Evolutionary conservation across 2,113 vertebrate genomes (phyloP), one percentile per base, ranked within the genome.

Genomic region (Oxygymnocypris stewartii): DNA sequence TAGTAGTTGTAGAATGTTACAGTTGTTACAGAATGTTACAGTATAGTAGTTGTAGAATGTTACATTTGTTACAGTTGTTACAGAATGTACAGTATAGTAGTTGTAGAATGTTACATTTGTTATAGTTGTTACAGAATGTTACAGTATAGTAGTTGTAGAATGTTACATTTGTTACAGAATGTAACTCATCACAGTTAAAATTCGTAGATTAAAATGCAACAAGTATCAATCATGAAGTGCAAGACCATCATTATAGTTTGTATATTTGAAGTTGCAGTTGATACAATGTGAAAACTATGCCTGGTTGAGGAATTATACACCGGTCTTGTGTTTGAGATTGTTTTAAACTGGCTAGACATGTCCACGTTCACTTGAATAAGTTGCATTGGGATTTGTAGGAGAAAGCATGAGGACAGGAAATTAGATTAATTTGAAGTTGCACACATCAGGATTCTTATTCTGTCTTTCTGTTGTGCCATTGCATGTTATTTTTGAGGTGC

Each of bases 361-460:
- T 65, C 25, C 25, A 28, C 4, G 4, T 28, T 65, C 61, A 65
- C 10, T 42, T 73, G 2, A 42, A 73, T 16, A 16, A 76, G 42
- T 8, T 28, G 42, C 23, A 79, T 6, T 54, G 76, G 35, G 49
- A 49, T 20, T 57, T 78, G 11, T 57, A 35, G 49, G 7, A 18
- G n/a, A 51, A 77, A 6, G 6, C 28, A 28, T 49, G 25, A 28
- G 6, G 25, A 78, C 6, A 51, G 4, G n/a, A 78, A 78, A 54
- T 1, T n/a, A 6, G 40, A 75, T 44, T 47, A n/a, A 25, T 10
- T 77, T 28, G 4, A 20, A 51, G 65, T n/a, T 54, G 12, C 31
- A 89, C 76, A 89, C 88, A 89, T 89, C 88, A 89, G 85, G 88
- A 89, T 89, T 89, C 83, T 79, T 85, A 71, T 87, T 89, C 86